These are phyloP conservation scores for Magallana gigas DNA, from an alignment of 1,140 invertebrate genomes.

Conservation along the genomic window DNA sequence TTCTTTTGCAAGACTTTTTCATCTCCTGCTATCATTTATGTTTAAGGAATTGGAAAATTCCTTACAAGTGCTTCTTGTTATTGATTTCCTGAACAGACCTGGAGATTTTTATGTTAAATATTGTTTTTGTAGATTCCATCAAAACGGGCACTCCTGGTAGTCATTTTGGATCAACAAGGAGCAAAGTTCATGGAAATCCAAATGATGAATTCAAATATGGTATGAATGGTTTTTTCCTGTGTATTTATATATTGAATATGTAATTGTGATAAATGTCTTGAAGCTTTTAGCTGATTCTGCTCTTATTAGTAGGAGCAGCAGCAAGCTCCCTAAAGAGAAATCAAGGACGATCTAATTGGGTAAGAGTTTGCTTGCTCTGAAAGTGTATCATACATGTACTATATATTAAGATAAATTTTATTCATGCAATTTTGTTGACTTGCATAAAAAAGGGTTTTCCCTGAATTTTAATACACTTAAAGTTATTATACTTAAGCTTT, in stretches of 20 bases:
- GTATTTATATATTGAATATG: neutral
- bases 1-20: no score
- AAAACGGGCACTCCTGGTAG: neutral
- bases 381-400: no score
- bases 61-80: no score
- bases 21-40: no score
- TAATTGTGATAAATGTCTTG: neutral
- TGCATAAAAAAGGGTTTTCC: no score
- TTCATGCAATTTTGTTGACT: neutral
- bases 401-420: neutral
- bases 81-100: neutral
- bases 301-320: constrained; percentile 37
- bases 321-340: constrained; percentile 28
- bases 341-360: constrained; percentile 43
- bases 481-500: no score
- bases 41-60: no score
- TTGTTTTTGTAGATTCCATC: neutral
- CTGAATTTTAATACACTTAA: no score
- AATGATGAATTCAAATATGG: constrained; percentile 18
- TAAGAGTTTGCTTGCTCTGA: constrained; percentile 6
- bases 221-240: neutral
- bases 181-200: neutral
- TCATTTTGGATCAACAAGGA: constrained; percentile 27
- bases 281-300: neutral
- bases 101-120: neutral